phyloP scores from a whole-genome alignment of 2,113 vertebrate species.

The Cyanoramphus novaezelandiae region DNA sequence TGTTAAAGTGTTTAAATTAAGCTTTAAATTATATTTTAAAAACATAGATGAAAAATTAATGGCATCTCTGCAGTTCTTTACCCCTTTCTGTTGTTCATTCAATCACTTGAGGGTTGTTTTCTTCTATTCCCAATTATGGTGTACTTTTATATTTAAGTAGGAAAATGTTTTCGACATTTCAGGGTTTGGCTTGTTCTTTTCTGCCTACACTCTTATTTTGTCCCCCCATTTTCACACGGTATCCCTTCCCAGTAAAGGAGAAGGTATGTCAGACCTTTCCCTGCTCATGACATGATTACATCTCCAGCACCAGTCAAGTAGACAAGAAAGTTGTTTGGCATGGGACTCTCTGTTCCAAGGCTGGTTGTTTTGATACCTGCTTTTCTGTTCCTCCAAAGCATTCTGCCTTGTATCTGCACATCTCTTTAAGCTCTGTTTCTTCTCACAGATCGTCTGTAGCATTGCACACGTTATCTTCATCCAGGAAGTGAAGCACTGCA shows the following conservation, averaged over 20 bases:
- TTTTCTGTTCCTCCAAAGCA: not conserved
- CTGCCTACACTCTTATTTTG: not conserved
- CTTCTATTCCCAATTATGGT: not conserved
- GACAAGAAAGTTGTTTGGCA: not conserved
- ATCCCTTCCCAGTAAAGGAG: not conserved
- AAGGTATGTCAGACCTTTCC: not conserved
- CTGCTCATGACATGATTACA: fast-evolving
- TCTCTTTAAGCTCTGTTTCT: not conserved
- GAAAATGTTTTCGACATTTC: not conserved
- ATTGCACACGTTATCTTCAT: not conserved
- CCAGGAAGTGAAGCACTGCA: not conserved
- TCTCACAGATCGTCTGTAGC: not conserved
- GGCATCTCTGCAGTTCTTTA: not conserved
- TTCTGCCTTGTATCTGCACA: not conserved
- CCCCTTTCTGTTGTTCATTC: not conserved
- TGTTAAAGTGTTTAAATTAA: not conserved
- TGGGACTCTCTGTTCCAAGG: not conserved
- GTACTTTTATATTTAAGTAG: not conserved
- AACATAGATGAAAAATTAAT: not conserved
- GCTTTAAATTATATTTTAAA: not conserved
- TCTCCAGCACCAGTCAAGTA: not conserved
- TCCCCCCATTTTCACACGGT: not conserved
- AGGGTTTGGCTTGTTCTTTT: not conserved
- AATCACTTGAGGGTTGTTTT: not conserved
- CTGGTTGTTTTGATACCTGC: not conserved